A percentile compares a stretch with the other conserved stretches of the same genome.
Evolutionary conservation across 1,140 invertebrate genomes (phyloP).

Genomic region (Acromyrmex charruanus): DNA sequence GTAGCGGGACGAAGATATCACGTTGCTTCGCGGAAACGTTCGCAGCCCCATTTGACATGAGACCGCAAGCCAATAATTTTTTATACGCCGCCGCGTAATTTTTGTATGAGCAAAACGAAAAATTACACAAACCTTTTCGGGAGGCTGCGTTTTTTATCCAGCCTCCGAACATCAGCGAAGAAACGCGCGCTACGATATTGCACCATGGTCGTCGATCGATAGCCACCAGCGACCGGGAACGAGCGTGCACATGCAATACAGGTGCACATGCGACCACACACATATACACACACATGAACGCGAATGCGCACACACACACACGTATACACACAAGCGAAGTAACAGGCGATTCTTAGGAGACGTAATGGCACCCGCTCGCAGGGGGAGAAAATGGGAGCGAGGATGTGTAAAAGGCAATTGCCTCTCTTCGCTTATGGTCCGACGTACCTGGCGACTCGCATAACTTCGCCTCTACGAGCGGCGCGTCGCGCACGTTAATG

Average conservation of each 20-base stretch:
- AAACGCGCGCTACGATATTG: conserved; percentile 25
- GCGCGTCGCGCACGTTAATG: conserved; percentile 73
- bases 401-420: conserved; percentile 85
- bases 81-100: conserved; percentile 5
- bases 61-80: not conserved
- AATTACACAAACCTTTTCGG: conserved; percentile 22
- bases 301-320: too few relatives aligned
- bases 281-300: too few relatives aligned
- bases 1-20: conserved; percentile 16
- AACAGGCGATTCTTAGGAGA: conserved; percentile 79
- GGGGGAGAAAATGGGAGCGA: conserved; percentile 80
- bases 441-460: conserved; percentile 78
- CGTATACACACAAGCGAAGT: not conserved
- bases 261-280: conserved; percentile 21
- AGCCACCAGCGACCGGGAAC: conserved; percentile 24
- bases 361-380: conserved; percentile 78
- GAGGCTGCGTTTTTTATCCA: not conserved
- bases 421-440: conserved; percentile 82
- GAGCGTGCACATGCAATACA: conserved; percentile 51
- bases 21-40: conserved; percentile 7
- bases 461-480: conserved; percentile 72
- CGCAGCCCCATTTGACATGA: not conserved
- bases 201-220: conserved; percentile 56
- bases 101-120: conserved; percentile 8
- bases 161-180: conserved; percentile 6